These are phyloP conservation scores for Chaetodon auriga DNA, from an alignment of 2,113 vertebrate genomes.

Conservation along the genomic window DNA sequence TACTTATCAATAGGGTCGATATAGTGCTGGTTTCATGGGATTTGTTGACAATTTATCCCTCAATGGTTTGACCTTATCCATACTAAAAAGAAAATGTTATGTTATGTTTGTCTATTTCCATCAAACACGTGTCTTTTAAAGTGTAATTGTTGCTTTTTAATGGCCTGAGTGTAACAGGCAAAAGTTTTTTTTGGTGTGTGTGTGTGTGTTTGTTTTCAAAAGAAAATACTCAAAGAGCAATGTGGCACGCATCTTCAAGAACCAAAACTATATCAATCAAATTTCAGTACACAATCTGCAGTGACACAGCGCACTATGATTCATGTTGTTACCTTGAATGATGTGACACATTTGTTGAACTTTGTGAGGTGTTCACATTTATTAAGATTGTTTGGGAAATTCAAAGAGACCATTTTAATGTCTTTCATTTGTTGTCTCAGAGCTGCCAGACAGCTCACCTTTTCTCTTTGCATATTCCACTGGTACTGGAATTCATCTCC, in stretches of 20 bases:
- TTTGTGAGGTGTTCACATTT: background rate
- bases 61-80: background rate
- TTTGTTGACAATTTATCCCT: background rate
- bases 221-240: background rate
- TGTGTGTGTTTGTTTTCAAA: background rate
- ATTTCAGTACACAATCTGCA: background rate
- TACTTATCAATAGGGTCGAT: background rate
- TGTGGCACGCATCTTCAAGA: background rate
- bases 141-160: background rate
- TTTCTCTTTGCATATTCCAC: background rate
- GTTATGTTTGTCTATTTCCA: background rate
- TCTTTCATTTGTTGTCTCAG: constrained; percentile 27
- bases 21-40: background rate
- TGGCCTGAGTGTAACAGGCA: background rate
- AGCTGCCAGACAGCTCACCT: constrained; percentile 29
- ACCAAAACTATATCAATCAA: constrained; percentile 18
- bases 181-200: background rate
- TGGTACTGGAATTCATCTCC: background rate
- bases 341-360: constrained; percentile 11
- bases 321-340: constrained; percentile 20
- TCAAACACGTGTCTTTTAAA: background rate
- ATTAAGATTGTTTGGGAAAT: constrained; percentile 13
- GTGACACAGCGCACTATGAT: background rate
- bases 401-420: constrained; percentile 14
- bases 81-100: background rate